phyloP scores from a whole-genome alignment of 35 echinoderm and acorn worm species.

The Eucidaris tribuloides region DNA sequence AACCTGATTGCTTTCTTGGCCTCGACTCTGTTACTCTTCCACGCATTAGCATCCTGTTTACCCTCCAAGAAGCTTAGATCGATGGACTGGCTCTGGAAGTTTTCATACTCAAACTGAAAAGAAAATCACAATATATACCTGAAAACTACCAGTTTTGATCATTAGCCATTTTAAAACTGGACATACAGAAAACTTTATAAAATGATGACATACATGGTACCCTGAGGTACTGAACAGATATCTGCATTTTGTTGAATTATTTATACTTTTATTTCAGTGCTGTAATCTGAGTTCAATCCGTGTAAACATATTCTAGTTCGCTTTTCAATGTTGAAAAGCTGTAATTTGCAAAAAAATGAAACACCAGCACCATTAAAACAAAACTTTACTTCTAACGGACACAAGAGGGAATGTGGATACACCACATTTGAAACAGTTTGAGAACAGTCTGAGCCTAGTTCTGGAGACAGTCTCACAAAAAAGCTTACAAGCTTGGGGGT shows the following conservation, averaged over 20 bases:
- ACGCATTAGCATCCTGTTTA: slow-evolving; percentile 56
- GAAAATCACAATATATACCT: not conserved
- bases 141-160: not conserved
- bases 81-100: slow-evolving; percentile 55
- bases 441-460: no score
- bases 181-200: not conserved
- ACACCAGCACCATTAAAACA: no score
- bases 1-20: slow-evolving; percentile 65
- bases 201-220: not conserved
- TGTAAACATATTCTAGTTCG: not conserved
- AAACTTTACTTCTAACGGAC: no score
- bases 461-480: no score
- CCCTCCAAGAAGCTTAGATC: slow-evolving; percentile 61
- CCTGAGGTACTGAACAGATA: not conserved
- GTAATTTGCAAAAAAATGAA: no score
- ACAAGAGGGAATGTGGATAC: no score
- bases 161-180: not conserved
- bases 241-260: not conserved
- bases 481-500: no score
- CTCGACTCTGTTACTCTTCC: slow-evolving; percentile 81
- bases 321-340: no score
- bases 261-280: not conserved
- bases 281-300: not conserved
- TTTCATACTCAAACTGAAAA: slow-evolving; percentile 82
- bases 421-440: no score